Percentiles rank a stretch among this genome's conserved stretches.
These are phyloP conservation scores for Eupristina koningsbergeri DNA, from an alignment of 1,140 invertebrate species.

Conservation along the genomic window DNA sequence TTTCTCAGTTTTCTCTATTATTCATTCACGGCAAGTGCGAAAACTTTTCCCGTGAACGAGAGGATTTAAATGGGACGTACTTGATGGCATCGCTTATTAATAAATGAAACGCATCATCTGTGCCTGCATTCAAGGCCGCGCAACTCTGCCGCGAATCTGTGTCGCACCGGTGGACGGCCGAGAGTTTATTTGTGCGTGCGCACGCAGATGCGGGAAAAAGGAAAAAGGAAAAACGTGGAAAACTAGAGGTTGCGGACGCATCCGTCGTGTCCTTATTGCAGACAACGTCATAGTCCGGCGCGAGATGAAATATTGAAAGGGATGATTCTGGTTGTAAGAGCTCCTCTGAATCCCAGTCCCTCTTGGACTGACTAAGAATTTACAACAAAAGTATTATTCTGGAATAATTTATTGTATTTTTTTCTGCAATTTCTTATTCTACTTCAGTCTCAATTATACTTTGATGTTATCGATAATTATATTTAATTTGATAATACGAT, in stretches of 20 bases:
- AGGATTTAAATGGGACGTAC: slow-evolving; percentile 42
- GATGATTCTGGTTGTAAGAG: too few relatives aligned
- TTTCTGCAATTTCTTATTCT: too few relatives aligned
- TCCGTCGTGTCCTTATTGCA: too few relatives aligned
- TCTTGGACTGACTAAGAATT: too few relatives aligned
- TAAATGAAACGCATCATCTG: slow-evolving; percentile 32
- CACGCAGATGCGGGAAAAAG: background rate
- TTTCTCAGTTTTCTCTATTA: slow-evolving; percentile 16
- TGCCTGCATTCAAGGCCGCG: background rate
- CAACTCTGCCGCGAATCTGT: slow-evolving; percentile 7
- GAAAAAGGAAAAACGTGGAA: background rate
- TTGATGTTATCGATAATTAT: too few relatives aligned
- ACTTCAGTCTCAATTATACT: too few relatives aligned
- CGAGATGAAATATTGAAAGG: too few relatives aligned
- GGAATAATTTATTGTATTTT: too few relatives aligned
- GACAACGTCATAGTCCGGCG: too few relatives aligned
- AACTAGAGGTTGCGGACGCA: background rate
- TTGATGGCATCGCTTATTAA: slow-evolving; percentile 43
- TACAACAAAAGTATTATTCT: too few relatives aligned
- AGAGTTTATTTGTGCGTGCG: background rate
- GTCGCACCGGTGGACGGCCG: background rate
- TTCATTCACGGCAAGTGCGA: slow-evolving; percentile 14
- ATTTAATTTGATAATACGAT: too few relatives aligned
- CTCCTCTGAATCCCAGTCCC: too few relatives aligned
- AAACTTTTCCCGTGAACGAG: background rate